Evolutionary conservation across 2,888 invertebrate species (phyloP).

Genomic region (Mimachlamys varia): DNA sequence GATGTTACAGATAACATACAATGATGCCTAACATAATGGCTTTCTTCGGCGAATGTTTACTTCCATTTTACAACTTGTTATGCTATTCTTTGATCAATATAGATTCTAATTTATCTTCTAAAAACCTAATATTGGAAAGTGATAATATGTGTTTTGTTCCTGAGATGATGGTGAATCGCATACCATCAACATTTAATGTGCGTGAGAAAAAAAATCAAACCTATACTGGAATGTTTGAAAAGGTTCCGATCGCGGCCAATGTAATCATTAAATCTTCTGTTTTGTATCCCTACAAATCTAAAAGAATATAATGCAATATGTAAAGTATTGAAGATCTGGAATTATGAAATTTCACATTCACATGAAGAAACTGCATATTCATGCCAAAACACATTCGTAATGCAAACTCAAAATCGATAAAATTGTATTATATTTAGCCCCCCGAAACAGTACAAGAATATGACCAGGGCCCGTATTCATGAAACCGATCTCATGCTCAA

Average conservation of each 20-base stretch:
- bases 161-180: not conserved
- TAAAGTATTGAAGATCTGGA: too few relatives aligned
- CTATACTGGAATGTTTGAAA: not conserved
- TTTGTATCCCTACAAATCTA: too few relatives aligned
- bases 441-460: too few relatives aligned
- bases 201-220: not conserved
- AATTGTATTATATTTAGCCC: too few relatives aligned
- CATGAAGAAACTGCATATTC: too few relatives aligned
- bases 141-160: not conserved
- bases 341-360: too few relatives aligned
- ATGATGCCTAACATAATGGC: not conserved
- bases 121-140: not conserved
- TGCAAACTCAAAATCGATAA: too few relatives aligned
- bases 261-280: too few relatives aligned
- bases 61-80: slow-evolving; percentile 18
- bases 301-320: too few relatives aligned
- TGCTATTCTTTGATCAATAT: slow-evolving; percentile 28
- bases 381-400: too few relatives aligned
- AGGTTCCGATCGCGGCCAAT: not conserved
- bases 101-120: not conserved
- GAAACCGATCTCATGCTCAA: too few relatives aligned
- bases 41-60: slow-evolving; percentile 1
- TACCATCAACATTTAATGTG: not conserved
- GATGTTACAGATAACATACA: slow-evolving; percentile 32
- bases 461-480: too few relatives aligned